These are phyloP conservation scores for Microctonus aethiopoides DNA, from an alignment of 2,888 invertebrate genomes.

Conservation along the genomic window DNA sequence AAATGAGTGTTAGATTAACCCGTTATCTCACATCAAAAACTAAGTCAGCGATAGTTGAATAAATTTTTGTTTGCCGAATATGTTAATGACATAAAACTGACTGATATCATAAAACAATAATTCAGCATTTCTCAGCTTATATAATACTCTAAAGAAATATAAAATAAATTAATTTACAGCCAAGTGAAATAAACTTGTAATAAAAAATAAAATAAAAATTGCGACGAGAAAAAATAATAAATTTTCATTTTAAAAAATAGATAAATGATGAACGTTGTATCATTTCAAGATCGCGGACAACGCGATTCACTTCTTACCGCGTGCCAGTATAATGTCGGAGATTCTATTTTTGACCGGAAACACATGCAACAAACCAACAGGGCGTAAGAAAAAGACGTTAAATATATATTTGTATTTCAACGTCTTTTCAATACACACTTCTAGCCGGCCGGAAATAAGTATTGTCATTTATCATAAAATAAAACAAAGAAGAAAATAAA, in stretches of 20 bases:
- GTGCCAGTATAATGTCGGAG: neutral
- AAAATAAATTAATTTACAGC: neutral
- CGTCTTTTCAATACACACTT: neutral
- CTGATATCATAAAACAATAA: too few relatives aligned
- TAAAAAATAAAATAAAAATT: slow-evolving; percentile 2
- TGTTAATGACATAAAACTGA: neutral
- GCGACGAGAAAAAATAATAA: neutral
- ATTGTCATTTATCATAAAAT: neutral
- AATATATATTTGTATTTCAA: neutral
- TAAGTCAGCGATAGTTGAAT: neutral
- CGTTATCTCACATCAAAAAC: slow-evolving; percentile 22
- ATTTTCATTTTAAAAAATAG: neutral
- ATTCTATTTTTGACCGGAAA: slow-evolving; percentile 29
- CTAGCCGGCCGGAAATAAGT: neutral
- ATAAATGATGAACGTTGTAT: neutral
- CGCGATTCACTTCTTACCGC: neutral
- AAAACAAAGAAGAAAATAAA: neutral
- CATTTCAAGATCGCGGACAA: slow-evolving; percentile 16
- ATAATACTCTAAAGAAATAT: neutral
- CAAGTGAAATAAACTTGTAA: too few relatives aligned
- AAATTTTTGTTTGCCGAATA: slow-evolving; percentile 11
- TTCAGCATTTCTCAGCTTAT: too few relatives aligned
- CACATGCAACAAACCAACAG: slow-evolving; percentile 11
- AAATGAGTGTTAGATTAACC: slow-evolving; percentile 18
- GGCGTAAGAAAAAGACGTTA: neutral